Evolutionary conservation across 1,140 invertebrate genomes (phyloP), one percentile per base, ranked within the genome.

Genomic region (Aleiodes sp.): DNA sequence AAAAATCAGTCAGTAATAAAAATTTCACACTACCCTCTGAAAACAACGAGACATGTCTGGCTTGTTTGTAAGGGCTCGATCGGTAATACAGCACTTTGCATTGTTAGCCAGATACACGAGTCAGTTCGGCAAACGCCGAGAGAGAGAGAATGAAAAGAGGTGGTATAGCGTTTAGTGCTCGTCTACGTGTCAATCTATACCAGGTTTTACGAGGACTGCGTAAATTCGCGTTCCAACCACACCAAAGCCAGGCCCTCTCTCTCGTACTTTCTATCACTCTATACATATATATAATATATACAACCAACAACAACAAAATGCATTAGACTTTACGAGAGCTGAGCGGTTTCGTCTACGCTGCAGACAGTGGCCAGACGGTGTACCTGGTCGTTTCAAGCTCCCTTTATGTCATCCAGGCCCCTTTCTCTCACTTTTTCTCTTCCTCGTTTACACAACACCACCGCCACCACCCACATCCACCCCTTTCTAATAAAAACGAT

Each of bases 151-250:
- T n/a, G n/a, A n/a, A n/a, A n/a, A n/a, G n/a, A n/a, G 35, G 35
- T n/a, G 77, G 73, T 33, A 33, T 31, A 74, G 75, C 75, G 73
- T 82, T 81, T 80, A 82, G 76, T 80, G 74, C 24, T 56, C 66
- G 60, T 72, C 76, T 75, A 79, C 75, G 76, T 79, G 78, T 82
- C 78, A 81, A 82, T 82, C 76, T 76, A 77, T 76, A 75, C 70
- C 16, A 10, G 70, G 66, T 81, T 82, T 81, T 82, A 82, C 77
- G 80, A 80, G 73, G 71, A 43, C 72, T 75, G 79, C 77, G 77
- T 80, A 37, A 21, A 65, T 65, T 59, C 28, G 71, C 35, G 39
- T 57, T 33, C 62, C 41, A 68, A 9, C 43, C 28, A 19, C 35
- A 26, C 39, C 19, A n/a, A 26, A 62, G 60, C 33, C 31, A 16